These are phyloP conservation scores for Phaethon lepturus DNA, from an alignment of 2,113 vertebrate species.

Conservation along the genomic window DNA sequence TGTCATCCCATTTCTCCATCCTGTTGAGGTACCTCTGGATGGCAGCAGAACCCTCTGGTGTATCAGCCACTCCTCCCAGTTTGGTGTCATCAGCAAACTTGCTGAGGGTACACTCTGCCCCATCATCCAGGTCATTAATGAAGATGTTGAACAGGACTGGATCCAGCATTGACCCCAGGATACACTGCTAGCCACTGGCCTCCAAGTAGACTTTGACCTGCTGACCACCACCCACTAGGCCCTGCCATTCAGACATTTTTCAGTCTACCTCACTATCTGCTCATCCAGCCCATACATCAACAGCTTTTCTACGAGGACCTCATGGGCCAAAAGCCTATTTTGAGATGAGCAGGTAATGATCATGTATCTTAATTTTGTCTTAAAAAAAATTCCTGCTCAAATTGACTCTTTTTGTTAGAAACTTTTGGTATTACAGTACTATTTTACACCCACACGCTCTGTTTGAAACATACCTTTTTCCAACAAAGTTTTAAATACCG, in stretches of 20 bases:
- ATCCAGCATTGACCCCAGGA: accelerated
- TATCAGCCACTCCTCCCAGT: background rate
- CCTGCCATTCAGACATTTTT: background rate
- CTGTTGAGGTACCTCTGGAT: background rate
- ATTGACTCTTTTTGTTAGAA: background rate
- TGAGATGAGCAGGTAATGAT: background rate
- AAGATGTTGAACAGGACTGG: background rate
- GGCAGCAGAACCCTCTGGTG: background rate
- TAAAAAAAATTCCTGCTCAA: background rate
- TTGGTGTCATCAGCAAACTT: background rate
- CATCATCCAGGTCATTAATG: background rate
- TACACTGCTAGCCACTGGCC: background rate
- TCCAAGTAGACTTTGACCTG: background rate
- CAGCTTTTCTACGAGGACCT: background rate
- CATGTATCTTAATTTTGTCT: background rate
- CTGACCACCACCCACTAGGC: background rate
- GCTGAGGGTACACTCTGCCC: background rate
- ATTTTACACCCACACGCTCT: background rate
- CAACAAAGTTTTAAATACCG: background rate
- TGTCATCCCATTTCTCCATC: background rate
- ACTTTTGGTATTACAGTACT: background rate
- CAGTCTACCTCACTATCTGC: background rate
- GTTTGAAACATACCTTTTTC: background rate
- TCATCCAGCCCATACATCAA: background rate
- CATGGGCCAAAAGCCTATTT: background rate